Evolutionary conservation across 2,888 invertebrate species (phyloP), one percentile per base, ranked within the genome.

Genomic region (Drosophila fulvimacula): DNA sequence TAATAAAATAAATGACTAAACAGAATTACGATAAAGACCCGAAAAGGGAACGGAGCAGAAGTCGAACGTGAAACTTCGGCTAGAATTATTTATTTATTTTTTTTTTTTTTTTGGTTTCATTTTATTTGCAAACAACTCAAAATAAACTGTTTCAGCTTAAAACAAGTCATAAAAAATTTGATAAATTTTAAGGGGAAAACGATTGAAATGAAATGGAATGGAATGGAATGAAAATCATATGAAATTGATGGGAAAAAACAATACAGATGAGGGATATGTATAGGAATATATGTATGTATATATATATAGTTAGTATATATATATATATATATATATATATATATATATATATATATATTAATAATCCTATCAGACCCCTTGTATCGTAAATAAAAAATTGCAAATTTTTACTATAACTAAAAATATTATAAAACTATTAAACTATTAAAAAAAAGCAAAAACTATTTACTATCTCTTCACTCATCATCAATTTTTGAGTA

Each of bases 1-100:
- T 81, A 84, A 85, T 85, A 85, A 85, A 89, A 88, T 89, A 88
- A 89, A 85, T 78, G 89, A 65, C 85, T 74, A 85, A 85, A 85
- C 85, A 86, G 84, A 82, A 83, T 83, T 83, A 83, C 85, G 79
- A 74, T 82, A 81, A 87, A 88, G 77, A 62, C 65, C 53, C 11
- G 19, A 46, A 51, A 49, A 9, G 34, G 32, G 49, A 34, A 7
- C 7, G 27, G 10, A 10, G 27, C 51, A 11, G 30, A 42, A 30
- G 42, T 32, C 30, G 24, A 48, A 39, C 21, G 55, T 39, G 19
- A 41, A 57, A 41, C 27, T 34, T 10, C 19, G 44, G 5, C 38
- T 48, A 19, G 34, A 65, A 34, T 9, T 17, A 4, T n/a, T 21
- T 44, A 44, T 53, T 32, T 32, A 13, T 38, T 38, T 32, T 32